Evolutionary conservation across 2,888 invertebrate species (phyloP).

Genomic region (Unio pictorum): DNA sequence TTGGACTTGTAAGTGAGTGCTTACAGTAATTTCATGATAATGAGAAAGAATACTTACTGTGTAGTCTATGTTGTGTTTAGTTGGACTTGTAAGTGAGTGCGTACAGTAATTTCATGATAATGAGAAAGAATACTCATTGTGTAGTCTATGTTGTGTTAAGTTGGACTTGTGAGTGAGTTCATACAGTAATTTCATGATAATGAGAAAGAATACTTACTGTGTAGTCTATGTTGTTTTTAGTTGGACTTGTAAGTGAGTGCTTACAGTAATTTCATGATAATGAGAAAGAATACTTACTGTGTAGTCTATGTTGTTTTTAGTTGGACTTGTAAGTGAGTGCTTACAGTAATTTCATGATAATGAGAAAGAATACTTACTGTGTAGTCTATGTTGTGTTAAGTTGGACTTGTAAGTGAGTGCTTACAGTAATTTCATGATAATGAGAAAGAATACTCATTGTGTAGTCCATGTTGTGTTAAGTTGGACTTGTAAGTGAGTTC

Average conservation of each 20-base stretch:
- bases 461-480: constrained; percentile 22
- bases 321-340: background rate
- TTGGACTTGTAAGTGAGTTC: background rate
- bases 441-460: constrained; percentile 22
- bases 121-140: constrained; percentile 22
- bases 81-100: background rate
- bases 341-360: background rate
- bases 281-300: constrained; percentile 23
- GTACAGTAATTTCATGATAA: background rate
- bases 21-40: background rate
- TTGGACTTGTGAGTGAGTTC: background rate
- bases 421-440: background rate
- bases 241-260: background rate
- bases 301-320: constrained; percentile 21
- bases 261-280: background rate
- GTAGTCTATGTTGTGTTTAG: constrained; percentile 22
- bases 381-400: constrained; percentile 22
- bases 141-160: constrained; percentile 21
- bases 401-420: background rate
- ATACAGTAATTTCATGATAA: background rate
- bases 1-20: background rate
- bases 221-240: constrained; percentile 22
- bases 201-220: constrained; percentile 23
- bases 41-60: constrained; percentile 20
- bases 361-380: constrained; percentile 23